Base-by-base conservation (phyloP, 1,140 invertebrate species). In the Tetraneura akinire region DNA sequence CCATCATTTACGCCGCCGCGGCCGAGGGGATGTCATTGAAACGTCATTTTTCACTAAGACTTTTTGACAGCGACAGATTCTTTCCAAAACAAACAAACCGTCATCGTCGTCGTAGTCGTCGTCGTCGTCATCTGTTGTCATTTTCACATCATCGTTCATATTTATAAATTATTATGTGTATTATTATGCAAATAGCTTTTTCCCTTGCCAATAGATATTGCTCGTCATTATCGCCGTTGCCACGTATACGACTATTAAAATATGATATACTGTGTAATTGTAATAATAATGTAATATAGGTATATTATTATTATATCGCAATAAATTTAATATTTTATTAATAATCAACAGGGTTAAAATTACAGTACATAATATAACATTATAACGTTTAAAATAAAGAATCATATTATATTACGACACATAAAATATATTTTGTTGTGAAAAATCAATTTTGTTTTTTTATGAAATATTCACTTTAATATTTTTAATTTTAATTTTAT, bases 51-150 rank as follows among this genome's bases (percentile, higher is more conserved):
- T 78, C 74, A 78, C 57, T 11, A n/a, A 23, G 37, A 29, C 74
- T 47, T 60, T 78, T 78, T 60, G 74, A 62, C 74, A 78, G 51
- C 74, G 74, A 78, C 74, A 78, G 74, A 78, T 78, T 78, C 74
- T 78, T 62, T 78, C 55, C 74, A 78, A 62, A 78, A 78, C 37
- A 78, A 78, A 62, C 74, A 78, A 78, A 55, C 29, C 55, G 37
- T 16, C 32, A 14, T 47, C 21, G 55, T 60, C 29, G n/a, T 57
- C 37, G 32, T 64, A 29, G 29, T 64, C 26, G 60, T 26, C 26
- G 10, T 23, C 10, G 26, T 23, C 21, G 14, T 60, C 62, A 9
- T 13, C 32, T 37, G 32, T 78, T 45, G 74, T 60, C 55, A 45
- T 78, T 60, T 21, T 55, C 37, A 13, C 68, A 60, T 78, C 74